phyloP scores from a whole-genome alignment of 2,113 vertebrate species.

The Crocuta crocuta region DNA sequence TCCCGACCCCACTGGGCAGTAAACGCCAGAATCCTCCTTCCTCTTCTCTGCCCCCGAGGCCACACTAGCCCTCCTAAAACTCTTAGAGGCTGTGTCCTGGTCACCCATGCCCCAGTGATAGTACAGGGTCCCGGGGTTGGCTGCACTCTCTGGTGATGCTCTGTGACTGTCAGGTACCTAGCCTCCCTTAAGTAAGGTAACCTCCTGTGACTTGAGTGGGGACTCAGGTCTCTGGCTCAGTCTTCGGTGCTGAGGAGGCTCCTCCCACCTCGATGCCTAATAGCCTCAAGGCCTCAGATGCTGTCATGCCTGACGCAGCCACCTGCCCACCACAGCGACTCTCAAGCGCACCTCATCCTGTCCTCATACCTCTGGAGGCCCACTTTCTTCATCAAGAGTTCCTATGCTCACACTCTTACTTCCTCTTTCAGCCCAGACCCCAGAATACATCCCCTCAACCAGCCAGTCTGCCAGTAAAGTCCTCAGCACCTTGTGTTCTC shows the following conservation, averaged over 20 bases:
- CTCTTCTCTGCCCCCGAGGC: background rate
- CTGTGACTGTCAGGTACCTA: background rate
- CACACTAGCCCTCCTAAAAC: background rate
- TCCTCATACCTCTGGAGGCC: background rate
- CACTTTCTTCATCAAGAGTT: background rate
- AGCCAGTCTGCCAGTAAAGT: background rate
- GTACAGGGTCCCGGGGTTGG: background rate
- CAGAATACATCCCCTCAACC: background rate
- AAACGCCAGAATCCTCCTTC: background rate
- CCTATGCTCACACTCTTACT: background rate
- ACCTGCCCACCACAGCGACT: background rate
- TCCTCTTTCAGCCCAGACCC: background rate
- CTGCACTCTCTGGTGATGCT: background rate
- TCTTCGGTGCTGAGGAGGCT: background rate
- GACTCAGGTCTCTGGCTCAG: background rate
- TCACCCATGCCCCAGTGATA: background rate
- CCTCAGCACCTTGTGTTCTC: background rate
- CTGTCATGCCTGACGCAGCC: background rate
- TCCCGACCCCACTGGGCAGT: background rate
- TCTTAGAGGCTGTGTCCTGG: background rate
- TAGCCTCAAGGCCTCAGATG: background rate
- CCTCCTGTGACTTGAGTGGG: background rate
- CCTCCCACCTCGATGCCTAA: background rate
- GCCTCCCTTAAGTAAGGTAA: background rate
- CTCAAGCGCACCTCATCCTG: rapidly evolving